Base-by-base conservation (phyloP, 2,888 invertebrate species). In the Chelonus formosanus region DNA sequence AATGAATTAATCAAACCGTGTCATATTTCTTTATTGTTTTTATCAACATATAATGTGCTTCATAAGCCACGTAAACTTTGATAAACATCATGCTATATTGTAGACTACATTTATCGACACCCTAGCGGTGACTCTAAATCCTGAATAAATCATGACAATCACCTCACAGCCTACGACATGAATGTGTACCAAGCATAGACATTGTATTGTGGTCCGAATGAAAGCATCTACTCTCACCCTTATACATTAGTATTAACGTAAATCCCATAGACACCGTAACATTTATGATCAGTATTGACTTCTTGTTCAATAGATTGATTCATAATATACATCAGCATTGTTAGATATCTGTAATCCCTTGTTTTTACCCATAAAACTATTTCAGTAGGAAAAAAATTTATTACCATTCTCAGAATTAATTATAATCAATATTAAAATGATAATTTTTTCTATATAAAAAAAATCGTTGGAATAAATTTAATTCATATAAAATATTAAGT, bases 101-200 rank as follows among this genome's bases (percentile, higher is more conserved):
- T 10, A 10, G 40, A 7, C 20, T 34, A 45, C 4, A 57, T 44
- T 31, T 50, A 55, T 63, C 35, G 55, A 56, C 50, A 50, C 32
- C 20, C 8, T 20, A 20, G n/a, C 35, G 8, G 57, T 61, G 34
- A 35, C 45, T 52, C 52, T 44, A 52, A 64, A 64, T 64, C 44
- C 44, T 45, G 57, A 64, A 58, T 64, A 64, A 64, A 64, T 64
- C 64, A 58, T 44, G 20, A 57, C 32, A 48, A 10, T n/a, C 48
- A 48, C n/a, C 7, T 48, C 20, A 56, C 56, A 53, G 43, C 56
- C 56, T 48, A 40, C 40, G 50, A 31, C 43, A 56, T 63, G 50
- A 56, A 63, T 63, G 40, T 40, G 40, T 7, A 10, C 20, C 20
- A 20, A 20, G 20, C 20, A 20, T 20, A 20, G 20, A 20, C 20